These are phyloP conservation scores for Philereme vetulata DNA, from an alignment of 2,888 invertebrate species.

Conservation along the genomic window DNA sequence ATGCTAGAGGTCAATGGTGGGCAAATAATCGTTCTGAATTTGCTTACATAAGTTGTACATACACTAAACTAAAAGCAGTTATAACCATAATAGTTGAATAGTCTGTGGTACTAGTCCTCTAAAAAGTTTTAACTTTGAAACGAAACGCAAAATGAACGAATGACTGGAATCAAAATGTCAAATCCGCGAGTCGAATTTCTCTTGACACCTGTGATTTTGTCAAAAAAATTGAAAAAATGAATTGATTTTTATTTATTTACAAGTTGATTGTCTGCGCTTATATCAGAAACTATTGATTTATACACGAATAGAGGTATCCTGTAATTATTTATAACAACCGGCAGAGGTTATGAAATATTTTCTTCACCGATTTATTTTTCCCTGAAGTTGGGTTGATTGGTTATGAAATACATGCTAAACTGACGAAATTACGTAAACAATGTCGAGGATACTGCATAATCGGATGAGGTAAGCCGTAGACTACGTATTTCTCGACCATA, in stretches of 20 bases:
- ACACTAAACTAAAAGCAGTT: no score
- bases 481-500: neutral
- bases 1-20: no score
- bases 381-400: slow-evolving; percentile 48
- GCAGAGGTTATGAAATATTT: slow-evolving; percentile 73
- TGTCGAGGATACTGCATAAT: slow-evolving; percentile 79
- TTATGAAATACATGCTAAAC: slow-evolving; percentile 61
- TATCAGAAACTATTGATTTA: slow-evolving; percentile 50
- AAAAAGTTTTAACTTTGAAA: no score
- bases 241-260: slow-evolving; percentile 73
- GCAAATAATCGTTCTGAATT: no score
- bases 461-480: slow-evolving; percentile 64
- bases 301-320: slow-evolving; percentile 47
- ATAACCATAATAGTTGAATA: no score
- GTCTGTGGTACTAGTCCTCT: no score
- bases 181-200: neutral
- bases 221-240: slow-evolving; percentile 65
- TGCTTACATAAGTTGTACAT: no score
- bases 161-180: no score
- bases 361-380: slow-evolving; percentile 47
- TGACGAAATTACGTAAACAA: slow-evolving; percentile 64
- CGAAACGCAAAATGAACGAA: no score
- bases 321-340: slow-evolving; percentile 59
- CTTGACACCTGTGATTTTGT: slow-evolving; percentile 21
- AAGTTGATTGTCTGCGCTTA: slow-evolving; percentile 73